Evolutionary conservation across 1,140 invertebrate genomes (phyloP).

Genomic region (Glossosoma conforme): DNA sequence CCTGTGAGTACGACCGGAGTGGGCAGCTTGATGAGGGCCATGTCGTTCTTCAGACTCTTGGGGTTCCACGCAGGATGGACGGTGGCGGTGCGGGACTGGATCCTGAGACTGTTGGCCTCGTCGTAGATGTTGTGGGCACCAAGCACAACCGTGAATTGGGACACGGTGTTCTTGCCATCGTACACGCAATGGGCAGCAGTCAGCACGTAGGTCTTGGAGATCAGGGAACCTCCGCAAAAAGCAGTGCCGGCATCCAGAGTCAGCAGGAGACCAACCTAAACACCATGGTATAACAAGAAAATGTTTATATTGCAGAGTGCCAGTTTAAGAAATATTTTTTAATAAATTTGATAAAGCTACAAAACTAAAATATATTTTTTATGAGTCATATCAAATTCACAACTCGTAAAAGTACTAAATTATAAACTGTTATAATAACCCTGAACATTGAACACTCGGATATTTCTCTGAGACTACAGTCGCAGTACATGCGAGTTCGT

Average conservation of each 20-base stretch:
- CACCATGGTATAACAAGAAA: no score
- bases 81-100: constrained; percentile 40
- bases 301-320: no score
- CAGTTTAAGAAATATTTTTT: no score
- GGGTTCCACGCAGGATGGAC: constrained; percentile 49
- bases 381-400: no score
- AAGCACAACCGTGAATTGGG: constrained; percentile 37
- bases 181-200: constrained; percentile 57
- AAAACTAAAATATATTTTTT: no score
- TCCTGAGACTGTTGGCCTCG: constrained; percentile 39
- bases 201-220: constrained; percentile 51
- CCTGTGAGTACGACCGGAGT: constrained; percentile 45
- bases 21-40: constrained; percentile 52
- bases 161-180: constrained; percentile 23
- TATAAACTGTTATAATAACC: no score
- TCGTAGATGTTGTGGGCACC: constrained; percentile 49
- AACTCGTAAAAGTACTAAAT: no score
- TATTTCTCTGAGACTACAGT: no score
- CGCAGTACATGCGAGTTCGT: no score
- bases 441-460: no score
- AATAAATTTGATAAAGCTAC: no score
- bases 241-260: constrained; percentile 35
- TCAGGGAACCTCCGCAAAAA: constrained; percentile 58
- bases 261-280: constrained; percentile 27
- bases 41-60: constrained; percentile 46